Percentiles rank a stretch among this genome's conserved stretches.
These are phyloP conservation scores for Luscinia luscinia DNA, from an alignment of 2,797 vertebrate genomes.

Conservation along the genomic window DNA sequence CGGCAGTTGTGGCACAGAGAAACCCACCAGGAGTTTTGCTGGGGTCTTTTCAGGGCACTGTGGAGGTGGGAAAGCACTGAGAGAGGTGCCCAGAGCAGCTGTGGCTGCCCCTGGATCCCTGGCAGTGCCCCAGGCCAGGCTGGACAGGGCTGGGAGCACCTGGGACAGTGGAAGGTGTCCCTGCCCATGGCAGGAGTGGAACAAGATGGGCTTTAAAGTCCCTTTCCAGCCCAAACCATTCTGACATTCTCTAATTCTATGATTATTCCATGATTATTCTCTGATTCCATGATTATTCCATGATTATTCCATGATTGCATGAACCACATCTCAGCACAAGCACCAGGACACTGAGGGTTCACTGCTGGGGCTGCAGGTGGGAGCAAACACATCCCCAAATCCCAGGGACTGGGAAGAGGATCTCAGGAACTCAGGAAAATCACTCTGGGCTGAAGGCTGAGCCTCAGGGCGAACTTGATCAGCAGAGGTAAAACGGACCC, in stretches of 20 bases:
- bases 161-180: neutral
- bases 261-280: too few relatives aligned
- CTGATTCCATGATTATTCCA: too few relatives aligned
- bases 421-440: neutral
- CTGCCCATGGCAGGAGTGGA: neutral
- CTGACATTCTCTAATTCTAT: neutral
- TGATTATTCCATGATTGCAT: neutral
- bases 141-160: fast-evolving
- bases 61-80: neutral
- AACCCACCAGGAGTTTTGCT: neutral
- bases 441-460: neutral
- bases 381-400: neutral
- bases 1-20: neutral
- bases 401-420: neutral
- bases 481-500: neutral
- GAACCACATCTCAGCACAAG: neutral
- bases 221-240: neutral
- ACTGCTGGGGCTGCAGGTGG: neutral
- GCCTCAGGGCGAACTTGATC: neutral
- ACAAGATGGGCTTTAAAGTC: neutral
- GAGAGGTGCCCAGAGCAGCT: neutral
- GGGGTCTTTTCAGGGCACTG: neutral
- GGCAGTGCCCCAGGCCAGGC: neutral
- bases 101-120: neutral
- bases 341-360: neutral